phyloP scores from a whole-genome alignment of 2,113 vertebrate genomes.

The Scytalopus superciliaris region DNA sequence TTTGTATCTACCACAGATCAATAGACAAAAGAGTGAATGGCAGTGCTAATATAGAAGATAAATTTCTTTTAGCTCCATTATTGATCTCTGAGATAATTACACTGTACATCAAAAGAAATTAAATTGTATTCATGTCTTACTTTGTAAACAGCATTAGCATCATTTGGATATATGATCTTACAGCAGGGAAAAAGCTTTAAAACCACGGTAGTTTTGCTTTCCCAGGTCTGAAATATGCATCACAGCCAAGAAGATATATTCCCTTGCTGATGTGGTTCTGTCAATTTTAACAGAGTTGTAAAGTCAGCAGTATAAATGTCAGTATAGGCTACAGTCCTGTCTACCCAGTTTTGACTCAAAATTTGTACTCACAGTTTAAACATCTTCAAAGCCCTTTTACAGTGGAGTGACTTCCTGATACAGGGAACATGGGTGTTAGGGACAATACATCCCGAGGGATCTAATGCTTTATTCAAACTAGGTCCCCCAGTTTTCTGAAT shows the following conservation, averaged over 20 bases:
- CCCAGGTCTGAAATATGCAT: neutral
- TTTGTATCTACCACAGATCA: neutral
- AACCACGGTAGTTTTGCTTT: neutral
- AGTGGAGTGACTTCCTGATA: neutral
- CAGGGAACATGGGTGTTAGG: neutral
- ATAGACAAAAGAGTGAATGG: neutral
- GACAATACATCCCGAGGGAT: neutral
- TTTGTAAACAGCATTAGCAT: slow-evolving; percentile 6
- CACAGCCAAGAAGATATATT: neutral
- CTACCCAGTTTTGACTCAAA: neutral
- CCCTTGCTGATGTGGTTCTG: neutral
- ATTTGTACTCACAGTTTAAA: neutral
- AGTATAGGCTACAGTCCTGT: neutral
- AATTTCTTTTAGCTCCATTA: slow-evolving; percentile 22
- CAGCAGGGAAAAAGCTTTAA: neutral
- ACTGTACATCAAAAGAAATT: slow-evolving; percentile 21
- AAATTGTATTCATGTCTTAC: slow-evolving; percentile 6
- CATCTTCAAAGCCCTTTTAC: neutral
- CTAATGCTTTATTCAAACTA: neutral
- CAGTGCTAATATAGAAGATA: neutral
- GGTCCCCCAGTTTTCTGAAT: neutral
- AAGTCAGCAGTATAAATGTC: neutral
- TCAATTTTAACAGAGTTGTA: neutral
- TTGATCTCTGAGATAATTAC: slow-evolving; percentile 47
- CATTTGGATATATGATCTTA: neutral